Conservation (phyloP, 2,888 invertebrate genomes). For the Hyles lineata region DNA sequence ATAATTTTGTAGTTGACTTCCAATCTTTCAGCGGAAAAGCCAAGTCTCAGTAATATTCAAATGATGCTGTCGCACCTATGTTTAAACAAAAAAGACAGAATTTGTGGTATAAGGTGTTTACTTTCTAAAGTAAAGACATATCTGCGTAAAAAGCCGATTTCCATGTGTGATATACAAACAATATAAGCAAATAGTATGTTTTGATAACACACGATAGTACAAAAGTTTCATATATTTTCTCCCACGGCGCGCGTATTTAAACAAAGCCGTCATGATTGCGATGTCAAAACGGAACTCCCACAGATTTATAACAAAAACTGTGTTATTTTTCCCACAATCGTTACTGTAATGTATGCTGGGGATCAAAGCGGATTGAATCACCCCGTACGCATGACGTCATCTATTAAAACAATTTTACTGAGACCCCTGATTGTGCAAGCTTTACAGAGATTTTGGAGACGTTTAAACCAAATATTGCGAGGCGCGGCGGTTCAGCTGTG, state of each 20-base stretch:
- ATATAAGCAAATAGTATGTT: constrained; percentile 20
- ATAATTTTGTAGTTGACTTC: no score
- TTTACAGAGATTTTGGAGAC: not conserved
- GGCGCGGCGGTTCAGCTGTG: constrained; percentile 48
- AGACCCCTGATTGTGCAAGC: constrained; percentile 45
- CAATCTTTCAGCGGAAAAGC: no score
- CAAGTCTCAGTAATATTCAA: no score
- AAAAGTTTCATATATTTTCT: constrained; percentile 37
- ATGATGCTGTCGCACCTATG: no score
- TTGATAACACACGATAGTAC: constrained; percentile 39
- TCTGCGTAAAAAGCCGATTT: not conserved
- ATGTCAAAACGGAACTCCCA: constrained; percentile 80
- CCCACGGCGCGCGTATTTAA: constrained; percentile 46
- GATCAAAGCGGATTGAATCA: constrained; percentile 75
- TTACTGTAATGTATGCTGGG: constrained; percentile 68
- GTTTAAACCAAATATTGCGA: constrained; percentile 13
- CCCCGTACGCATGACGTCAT: constrained; percentile 67
- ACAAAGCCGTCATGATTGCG: constrained; percentile 58
- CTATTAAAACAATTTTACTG: constrained; percentile 52
- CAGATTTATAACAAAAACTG: constrained; percentile 79
- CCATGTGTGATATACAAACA: not conserved
- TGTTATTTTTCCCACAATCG: constrained; percentile 81
- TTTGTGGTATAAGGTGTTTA: not conserved
- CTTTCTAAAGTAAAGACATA: not conserved
- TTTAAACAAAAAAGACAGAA: not conserved